A percentile compares a stretch with the other conserved stretches of the same genome.
Evolutionary conservation across 2,113 vertebrate species (phyloP).

Genomic region (Picathartes gymnocephalus): DNA sequence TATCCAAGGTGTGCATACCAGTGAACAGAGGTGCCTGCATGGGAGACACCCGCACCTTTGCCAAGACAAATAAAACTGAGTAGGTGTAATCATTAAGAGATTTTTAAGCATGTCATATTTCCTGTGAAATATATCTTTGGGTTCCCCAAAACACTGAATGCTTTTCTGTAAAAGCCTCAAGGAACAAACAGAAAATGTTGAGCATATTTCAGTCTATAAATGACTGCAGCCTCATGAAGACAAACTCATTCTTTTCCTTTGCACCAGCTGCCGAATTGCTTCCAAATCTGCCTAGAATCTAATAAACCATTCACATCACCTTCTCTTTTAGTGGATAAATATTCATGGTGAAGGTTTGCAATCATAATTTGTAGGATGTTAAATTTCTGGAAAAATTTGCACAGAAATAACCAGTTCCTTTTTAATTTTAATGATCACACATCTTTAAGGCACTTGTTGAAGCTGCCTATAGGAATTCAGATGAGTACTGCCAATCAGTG

Average conservation of each 20-base stretch:
- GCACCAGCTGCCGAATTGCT: neutral
- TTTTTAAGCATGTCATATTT: neutral
- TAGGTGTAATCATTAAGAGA: neutral
- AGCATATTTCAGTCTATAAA: neutral
- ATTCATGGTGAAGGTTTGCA: constrained; percentile 4
- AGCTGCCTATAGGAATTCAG: neutral
- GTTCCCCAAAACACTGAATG: neutral
- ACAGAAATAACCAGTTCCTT: neutral
- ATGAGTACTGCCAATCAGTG: neutral
- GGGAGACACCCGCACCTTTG: neutral
- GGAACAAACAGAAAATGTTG: neutral
- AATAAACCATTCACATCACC: neutral
- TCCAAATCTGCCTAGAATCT: neutral
- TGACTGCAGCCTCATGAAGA: neutral
- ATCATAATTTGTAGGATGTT: neutral
- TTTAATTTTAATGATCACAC: neutral
- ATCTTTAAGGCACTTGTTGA: neutral
- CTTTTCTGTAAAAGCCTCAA: neutral
- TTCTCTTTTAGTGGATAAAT: neutral
- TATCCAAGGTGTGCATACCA: accelerated
- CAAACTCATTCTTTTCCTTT: neutral
- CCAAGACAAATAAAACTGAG: neutral
- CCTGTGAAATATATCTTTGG: neutral
- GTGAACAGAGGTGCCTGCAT: neutral
- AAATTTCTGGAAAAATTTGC: constrained; percentile 15